Base-by-base conservation (phyloP, 2,888 invertebrate species). In the Germaria angustata region DNA sequence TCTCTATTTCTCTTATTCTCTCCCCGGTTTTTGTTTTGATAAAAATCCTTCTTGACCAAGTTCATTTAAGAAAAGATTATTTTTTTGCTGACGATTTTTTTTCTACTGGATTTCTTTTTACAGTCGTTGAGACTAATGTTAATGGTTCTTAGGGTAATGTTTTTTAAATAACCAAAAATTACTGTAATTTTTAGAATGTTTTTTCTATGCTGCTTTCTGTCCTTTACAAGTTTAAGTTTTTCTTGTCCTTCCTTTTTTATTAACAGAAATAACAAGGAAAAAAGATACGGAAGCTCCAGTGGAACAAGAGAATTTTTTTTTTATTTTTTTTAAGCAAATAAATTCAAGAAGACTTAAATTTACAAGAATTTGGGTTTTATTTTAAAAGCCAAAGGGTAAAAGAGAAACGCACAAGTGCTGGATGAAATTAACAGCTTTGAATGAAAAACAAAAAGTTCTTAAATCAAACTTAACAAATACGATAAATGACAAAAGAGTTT, bases 151-250 rank as follows among this genome's bases (percentile, higher is more conserved):
- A 53, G 80, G 76, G 66, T 76, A 83, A 78, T 77, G 80, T 75
- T 79, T 75, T 75, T 79, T 79, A 69, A 79, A 79, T 78, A 78
- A 79, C 79, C 82, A 72, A 82, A 78, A 75, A 79, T 79, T 79
- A 71, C 82, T 36, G 75, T 71, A 82, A 82, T 82, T 82, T n/a
- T 82, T 65, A 61, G 66, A 75, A 78, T 66, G 61, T 61, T 65
- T 53, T 22, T 71, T 22, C 11, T 28, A 11, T 51, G 7, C n/a
- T 53, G 8, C 34, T 46, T 4, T 68, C 51, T 13, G 28, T 34
- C 41, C 57, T 66, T 63, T 46, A 63, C 36, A 55, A 78, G 20
- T 24, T 63, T 20, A 63, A 68, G 68, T 61, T 20, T 51, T 77
- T 59, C 17, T 59, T 49, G 11, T 39, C n/a, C 20, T 24, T 66